These are phyloP conservation scores for Sipha maydis DNA, from an alignment of 2,888 invertebrate species.

Conservation along the genomic window DNA sequence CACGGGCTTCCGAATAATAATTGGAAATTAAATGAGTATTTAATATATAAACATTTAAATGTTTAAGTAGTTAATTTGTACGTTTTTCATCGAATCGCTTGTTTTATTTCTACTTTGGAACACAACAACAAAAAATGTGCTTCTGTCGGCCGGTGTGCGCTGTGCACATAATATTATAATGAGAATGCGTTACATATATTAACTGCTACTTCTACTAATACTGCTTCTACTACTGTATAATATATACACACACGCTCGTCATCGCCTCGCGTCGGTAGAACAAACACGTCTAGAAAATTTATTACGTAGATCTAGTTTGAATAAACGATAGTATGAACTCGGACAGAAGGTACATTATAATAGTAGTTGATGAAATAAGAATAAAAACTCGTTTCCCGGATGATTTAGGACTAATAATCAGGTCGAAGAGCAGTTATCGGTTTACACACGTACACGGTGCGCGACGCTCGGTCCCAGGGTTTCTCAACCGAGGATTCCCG, in stretches of 20 bases:
- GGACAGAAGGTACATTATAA: neutral
- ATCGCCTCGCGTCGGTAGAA: neutral
- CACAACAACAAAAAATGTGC: neutral
- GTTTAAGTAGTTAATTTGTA: constrained; percentile 10
- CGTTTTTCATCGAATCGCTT: constrained; percentile 4
- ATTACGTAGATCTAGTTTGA: constrained; percentile 22
- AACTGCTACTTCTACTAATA: neutral
- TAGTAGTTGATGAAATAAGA: neutral
- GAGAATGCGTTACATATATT: constrained; percentile 1
- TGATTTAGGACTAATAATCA: neutral
- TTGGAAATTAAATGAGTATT: constrained; percentile 14
- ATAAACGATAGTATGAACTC: neutral
- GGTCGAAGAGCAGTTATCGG: neutral
- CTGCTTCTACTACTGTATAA: neutral
- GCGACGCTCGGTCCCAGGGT: neutral
- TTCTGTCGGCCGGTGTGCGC: neutral
- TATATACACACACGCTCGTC: neutral
- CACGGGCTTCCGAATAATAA: neutral
- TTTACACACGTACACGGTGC: neutral
- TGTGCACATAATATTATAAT: neutral
- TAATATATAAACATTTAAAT: neutral
- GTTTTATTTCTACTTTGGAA: too few relatives aligned
- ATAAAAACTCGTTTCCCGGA: constrained; percentile 4
- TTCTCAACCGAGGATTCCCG: neutral
- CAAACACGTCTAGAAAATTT: constrained; percentile 24